phyloP scores from a whole-genome alignment of 1,140 invertebrate species.

The Orchesella cincta region DNA sequence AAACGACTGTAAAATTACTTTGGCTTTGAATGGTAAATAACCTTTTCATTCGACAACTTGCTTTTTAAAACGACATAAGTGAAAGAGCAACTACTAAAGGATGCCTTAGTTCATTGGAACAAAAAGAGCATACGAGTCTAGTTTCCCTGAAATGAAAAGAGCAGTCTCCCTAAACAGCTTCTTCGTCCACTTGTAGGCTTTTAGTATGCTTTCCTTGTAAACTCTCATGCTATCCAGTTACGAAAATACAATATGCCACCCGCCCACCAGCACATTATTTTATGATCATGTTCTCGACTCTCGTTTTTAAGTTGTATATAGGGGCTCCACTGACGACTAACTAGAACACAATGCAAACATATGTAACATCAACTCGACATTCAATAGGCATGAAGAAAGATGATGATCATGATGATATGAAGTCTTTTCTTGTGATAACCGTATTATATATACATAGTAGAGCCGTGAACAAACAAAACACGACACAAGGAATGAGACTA shows the following conservation, averaged over 20 bases:
- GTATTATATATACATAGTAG: neutral
- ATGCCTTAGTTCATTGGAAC: too few species aligned
- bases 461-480: neutral
- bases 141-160: too few species aligned
- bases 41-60: too few species aligned
- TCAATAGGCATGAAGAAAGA: neutral
- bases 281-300: slow-evolving; percentile 13
- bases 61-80: too few species aligned
- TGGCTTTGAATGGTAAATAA: too few species aligned
- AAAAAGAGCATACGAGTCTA: too few species aligned
- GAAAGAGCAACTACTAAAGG: too few species aligned
- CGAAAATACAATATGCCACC: slow-evolving; percentile 7
- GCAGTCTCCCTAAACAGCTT: too few species aligned
- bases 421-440: neutral
- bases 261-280: slow-evolving; percentile 29
- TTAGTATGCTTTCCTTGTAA: too few species aligned
- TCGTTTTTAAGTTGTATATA: neutral
- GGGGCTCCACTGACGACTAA: neutral
- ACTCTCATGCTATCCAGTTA: too few species aligned
- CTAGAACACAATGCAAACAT: neutral
- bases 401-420: neutral
- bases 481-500: neutral
- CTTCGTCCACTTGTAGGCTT: too few species aligned
- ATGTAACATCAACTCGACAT: neutral
- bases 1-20: too few species aligned